These are phyloP conservation scores for Blastobasis lacticolella DNA, from an alignment of 2,888 invertebrate genomes.

Conservation along the genomic window DNA sequence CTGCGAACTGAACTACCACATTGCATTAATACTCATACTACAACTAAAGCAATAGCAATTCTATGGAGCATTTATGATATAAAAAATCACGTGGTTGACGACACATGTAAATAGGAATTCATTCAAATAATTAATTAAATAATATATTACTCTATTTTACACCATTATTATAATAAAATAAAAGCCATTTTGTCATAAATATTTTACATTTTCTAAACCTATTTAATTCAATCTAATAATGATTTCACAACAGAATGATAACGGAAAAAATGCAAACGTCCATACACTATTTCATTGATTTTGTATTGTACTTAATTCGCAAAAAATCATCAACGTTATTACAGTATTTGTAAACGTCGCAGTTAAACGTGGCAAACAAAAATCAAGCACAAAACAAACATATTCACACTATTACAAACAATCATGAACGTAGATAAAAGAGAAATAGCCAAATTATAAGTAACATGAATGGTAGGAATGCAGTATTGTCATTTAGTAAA, in stretches of 20 bases:
- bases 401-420: background rate
- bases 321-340: background rate
- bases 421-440: background rate
- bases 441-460: background rate
- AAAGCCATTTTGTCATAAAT: constrained; percentile 51
- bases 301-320: background rate
- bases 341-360: no score
- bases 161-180: constrained; percentile 46
- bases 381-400: background rate
- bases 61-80: background rate
- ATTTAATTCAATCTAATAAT: constrained; percentile 29
- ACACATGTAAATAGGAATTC: constrained; percentile 48
- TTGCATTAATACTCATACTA: no score
- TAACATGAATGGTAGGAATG: constrained; percentile 21
- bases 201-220: constrained; percentile 45
- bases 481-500: constrained; percentile 35
- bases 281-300: background rate
- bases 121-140: constrained; percentile 60
- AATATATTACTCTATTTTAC: constrained; percentile 54
- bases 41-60: background rate
- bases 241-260: constrained; percentile 19
- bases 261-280: constrained; percentile 19
- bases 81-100: constrained; percentile 31
- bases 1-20: no score
- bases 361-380: background rate